Evolutionary conservation across 2,888 invertebrate genomes (phyloP).

Genomic region (Parascotia fuliginaria): DNA sequence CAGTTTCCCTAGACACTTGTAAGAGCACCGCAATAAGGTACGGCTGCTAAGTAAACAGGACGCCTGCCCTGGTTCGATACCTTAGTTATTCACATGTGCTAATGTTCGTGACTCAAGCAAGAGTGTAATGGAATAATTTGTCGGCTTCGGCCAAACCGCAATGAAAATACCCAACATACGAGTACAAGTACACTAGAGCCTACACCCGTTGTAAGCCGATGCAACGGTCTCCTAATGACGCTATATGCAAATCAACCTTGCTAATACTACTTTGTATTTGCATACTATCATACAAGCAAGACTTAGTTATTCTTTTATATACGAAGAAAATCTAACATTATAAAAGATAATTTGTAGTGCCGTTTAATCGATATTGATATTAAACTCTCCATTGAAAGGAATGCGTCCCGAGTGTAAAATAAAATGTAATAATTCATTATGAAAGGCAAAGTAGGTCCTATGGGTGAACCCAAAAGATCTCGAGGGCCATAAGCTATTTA

Average conservation of each 20-base stretch:
- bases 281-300: conserved; percentile 25
- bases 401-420: conserved; percentile 31
- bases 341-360: conserved; percentile 25
- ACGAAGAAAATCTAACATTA: conserved; percentile 14
- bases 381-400: conserved; percentile 39
- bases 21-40: conserved; percentile 74
- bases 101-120: conserved; percentile 22
- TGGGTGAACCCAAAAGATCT: conserved; percentile 38
- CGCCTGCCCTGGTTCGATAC: conserved; percentile 47
- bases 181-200: conserved; percentile 8
- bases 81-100: conserved; percentile 44
- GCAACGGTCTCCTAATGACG: conserved; percentile 23
- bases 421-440: conserved; percentile 40
- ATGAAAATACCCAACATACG: conserved; percentile 25
- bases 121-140: conserved; percentile 17
- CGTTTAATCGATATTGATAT: conserved; percentile 36
- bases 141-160: conserved; percentile 18
- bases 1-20: conserved; percentile 82
- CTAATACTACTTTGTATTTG: conserved; percentile 29
- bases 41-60: conserved; percentile 63
- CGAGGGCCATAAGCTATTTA: conserved; percentile 33
- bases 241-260: conserved; percentile 26
- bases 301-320: conserved; percentile 9
- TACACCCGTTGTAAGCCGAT: conserved; percentile 9
- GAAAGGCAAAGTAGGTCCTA: conserved; percentile 27